Conservation (phyloP, 2,113 vertebrate species). For the Baryphthengus martii region DNA sequence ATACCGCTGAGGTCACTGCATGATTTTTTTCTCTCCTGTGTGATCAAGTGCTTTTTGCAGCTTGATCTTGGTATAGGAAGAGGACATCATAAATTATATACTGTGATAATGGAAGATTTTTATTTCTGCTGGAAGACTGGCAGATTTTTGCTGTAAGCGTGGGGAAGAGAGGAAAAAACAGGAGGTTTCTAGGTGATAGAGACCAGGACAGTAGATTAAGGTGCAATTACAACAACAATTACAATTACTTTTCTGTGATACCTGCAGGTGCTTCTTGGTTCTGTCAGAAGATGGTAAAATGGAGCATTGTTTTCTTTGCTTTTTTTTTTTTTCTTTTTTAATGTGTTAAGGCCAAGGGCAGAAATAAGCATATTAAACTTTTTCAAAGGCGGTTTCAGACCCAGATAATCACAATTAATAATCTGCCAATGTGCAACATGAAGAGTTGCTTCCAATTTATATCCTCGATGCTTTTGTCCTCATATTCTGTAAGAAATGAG, state of each 20-base stretch:
- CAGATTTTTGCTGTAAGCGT: background rate
- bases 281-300: background rate
- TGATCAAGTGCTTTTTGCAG: background rate
- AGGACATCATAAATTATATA: background rate
- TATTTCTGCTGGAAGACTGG: background rate
- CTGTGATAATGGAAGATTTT: background rate
- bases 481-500: background rate
- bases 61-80: slow-evolving; percentile 12
- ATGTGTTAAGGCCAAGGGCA: background rate
- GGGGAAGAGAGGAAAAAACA: background rate
- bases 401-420: background rate
- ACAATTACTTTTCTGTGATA: background rate
- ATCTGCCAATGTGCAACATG: background rate
- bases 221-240: background rate
- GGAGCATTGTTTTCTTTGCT: background rate
- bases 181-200: background rate
- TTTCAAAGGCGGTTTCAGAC: background rate
- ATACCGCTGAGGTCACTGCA: background rate
- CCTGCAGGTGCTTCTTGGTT: background rate
- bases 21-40: background rate
- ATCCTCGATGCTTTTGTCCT: background rate
- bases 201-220: background rate
- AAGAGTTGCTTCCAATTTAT: background rate
- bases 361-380: background rate
- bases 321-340: background rate